Base-by-base conservation (phyloP, 2,888 invertebrate species). In the Glomeris marginata region DNA sequence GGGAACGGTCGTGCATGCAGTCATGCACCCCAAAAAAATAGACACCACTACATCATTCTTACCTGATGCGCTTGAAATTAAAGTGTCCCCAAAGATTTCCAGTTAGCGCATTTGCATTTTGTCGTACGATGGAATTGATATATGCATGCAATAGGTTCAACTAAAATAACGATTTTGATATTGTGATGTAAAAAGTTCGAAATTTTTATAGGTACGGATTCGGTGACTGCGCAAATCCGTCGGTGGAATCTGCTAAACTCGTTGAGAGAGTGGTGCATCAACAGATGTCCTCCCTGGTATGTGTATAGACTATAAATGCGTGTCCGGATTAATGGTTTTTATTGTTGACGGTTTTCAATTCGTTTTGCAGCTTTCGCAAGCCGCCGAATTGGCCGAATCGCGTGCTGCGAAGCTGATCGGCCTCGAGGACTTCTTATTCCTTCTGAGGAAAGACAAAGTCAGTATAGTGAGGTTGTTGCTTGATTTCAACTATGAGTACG, bases 201-300 rank as follows among this genome's bases (percentile, higher is more conserved):
- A n/a, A n/a, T n/a, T 10, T 15, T 46, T 47, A 10, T 15, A 52
- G 52, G 90, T 83, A 86, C 59, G 90, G 88, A n/a, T 86, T 90
- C 63, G 92, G 92, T 0, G 92, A 92, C 62, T 81, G 82, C 60
- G 77, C 81, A 18, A 78, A 79, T 54, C 90, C 91, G 0, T 74
- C 84, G 40, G 73, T 78, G 0, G 85, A 84, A 41, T 84, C 90
- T 1, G 88, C 90, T 0, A 76, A 78, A 49, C 68, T 91, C 44
- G 80, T 92, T 0, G 90, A 92, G 68, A 80, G 77, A 55, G 80
- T 91, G 50, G 79, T 88, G 0, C 73, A 83, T 47, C 81, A 83
- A 58, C 90, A 92, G 66, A 72, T 91, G 58, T 74, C 78, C 54
- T 74, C 76, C 1, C 77, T 91, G 64, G 66, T 67, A 54, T 55